Evolutionary conservation across 2,113 vertebrate genomes (phyloP), one percentile per base, ranked within the genome.

Genomic region (Nothoprocta pentlandii): DNA sequence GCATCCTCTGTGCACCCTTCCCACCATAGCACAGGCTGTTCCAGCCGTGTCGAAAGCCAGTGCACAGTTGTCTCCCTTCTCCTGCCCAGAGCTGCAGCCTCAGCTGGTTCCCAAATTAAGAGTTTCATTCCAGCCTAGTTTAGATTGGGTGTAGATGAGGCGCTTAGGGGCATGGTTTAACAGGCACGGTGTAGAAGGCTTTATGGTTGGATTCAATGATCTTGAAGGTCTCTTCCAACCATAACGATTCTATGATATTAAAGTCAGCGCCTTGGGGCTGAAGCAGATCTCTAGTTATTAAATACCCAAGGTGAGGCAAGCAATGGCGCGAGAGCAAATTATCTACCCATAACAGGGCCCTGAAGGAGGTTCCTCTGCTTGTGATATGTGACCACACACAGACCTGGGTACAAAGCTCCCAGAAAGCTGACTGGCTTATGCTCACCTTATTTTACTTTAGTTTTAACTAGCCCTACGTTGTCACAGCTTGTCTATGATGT

Each of bases 261-360:
- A 89, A 94, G 23, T 11, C 11, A 17, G 51, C 36, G 90, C 66
- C 83, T 92, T 6, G 2, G 61, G 80, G 82, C 47, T 68, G n/a
- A 88, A 92, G 41, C 20, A 93, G 41, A 36, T 75, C 85, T 78
- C 73, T 53, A 70, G 79, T 67, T 91, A 80, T 74, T 75, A 81
- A 64, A 89, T 89, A 78, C 2, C 2, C 36, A 69, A 47, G 74
- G 12, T 12, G 8, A 76, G 17, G 34, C 53, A n/a, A 2, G n/a
- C 44, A 28, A 20, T 1, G 0, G 75, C 1, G 6, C 1, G 9
- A 32, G n/a, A 75, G 69, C 2, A 84, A 87, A 95, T 76, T 41
- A 36, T 75, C 39, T 78, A 49, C 28, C 47, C n/a, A 56, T 41
- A 69, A 28, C 1, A 90, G 26, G 23, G n/a, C 62, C 32, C 22